phyloP scores from a whole-genome alignment of 2,113 vertebrate genomes.

The Tor tambroides region DNA sequence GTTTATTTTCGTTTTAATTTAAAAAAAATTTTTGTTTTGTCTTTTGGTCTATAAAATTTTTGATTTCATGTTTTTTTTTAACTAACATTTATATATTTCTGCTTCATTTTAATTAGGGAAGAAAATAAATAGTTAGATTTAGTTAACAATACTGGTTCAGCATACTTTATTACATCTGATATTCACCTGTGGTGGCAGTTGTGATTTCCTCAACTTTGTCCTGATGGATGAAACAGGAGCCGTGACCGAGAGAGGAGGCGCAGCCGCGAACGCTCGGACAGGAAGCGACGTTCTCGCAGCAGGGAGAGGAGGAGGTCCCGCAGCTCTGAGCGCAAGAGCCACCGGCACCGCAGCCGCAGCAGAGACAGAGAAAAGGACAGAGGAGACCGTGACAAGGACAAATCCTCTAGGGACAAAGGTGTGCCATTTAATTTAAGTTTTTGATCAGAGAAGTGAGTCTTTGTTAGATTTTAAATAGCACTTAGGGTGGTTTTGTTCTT shows the following conservation, averaged over 20 bases:
- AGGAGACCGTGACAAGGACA: constrained; percentile 82
- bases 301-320: constrained; percentile 89
- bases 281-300: constrained; percentile 92
- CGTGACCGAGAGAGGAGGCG: constrained; percentile 88
- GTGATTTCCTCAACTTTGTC: background rate
- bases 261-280: constrained; percentile 86
- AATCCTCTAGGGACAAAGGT: constrained; percentile 97
- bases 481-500: background rate
- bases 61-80: background rate
- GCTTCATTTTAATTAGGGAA: background rate
- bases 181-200: background rate
- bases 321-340: constrained; percentile 91
- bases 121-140: background rate
- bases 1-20: no score
- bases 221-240: constrained; percentile 65
- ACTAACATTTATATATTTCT: background rate
- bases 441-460: background rate
- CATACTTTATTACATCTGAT: background rate
- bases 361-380: constrained; percentile 88
- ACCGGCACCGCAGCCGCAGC: constrained; percentile 90
- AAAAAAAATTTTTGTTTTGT: no score
- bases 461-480: background rate
- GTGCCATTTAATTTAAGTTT: background rate
- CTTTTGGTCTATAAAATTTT: no score
- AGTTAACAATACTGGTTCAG: background rate